Percentiles rank a stretch among this genome's conserved stretches.
Conservation (phyloP, 2,113 vertebrate genomes). For the Trematomus loennbergii region DNA sequence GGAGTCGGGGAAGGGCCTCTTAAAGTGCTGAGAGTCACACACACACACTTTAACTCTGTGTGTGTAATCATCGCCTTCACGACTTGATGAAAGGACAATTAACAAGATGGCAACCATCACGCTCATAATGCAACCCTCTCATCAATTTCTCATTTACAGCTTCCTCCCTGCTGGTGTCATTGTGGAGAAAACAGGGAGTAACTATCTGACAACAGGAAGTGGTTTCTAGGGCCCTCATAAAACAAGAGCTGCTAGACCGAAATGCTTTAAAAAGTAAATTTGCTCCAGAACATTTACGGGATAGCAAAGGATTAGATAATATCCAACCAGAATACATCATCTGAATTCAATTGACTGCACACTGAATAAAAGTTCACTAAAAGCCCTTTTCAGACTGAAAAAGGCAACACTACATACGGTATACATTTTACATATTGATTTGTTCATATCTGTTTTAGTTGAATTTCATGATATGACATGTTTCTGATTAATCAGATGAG, state of each 20-base stretch:
- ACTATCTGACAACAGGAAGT: slow-evolving; percentile 44
- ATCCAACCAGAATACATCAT: no score
- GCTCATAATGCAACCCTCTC: slow-evolving; percentile 39
- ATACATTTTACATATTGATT: background rate
- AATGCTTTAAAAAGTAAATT: slow-evolving; percentile 1
- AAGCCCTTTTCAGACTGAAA: background rate
- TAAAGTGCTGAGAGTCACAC: slow-evolving; percentile 29
- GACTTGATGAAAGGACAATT: slow-evolving; percentile 63
- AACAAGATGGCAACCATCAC: slow-evolving; percentile 56
- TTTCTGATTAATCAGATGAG: background rate
- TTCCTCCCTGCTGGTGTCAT: slow-evolving; percentile 21
- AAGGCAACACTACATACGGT: background rate
- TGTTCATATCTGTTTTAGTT: no score
- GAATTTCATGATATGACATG: no score
- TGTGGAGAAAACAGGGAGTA: slow-evolving; percentile 9
- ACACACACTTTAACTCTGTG: slow-evolving; percentile 23
- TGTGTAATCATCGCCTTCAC: slow-evolving; percentile 43
- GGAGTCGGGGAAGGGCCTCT: slow-evolving; percentile 32
- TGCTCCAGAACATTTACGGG: background rate
- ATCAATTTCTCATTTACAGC: slow-evolving; percentile 61
- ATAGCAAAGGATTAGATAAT: no score
- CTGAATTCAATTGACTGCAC: background rate
- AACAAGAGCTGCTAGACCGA: slow-evolving; percentile 27
- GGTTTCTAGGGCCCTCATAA: slow-evolving; percentile 8
- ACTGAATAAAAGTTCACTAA: background rate